Evolutionary conservation across 2,113 vertebrate species (phyloP).

Genomic region (Potamarius usumacintae): DNA sequence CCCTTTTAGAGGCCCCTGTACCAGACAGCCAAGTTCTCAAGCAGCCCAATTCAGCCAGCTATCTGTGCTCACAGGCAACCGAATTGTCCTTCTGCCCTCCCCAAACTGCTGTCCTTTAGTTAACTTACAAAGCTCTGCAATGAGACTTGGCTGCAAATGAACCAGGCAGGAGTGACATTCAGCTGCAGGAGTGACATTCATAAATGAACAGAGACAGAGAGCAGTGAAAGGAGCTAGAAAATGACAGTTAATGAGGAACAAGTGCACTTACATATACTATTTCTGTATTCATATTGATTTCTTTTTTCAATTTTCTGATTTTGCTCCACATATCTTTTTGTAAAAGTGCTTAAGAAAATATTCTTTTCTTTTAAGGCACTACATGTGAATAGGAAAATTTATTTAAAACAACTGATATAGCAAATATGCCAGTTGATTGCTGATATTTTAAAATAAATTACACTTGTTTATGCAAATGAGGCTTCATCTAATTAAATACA

Average conservation of each 20-base stretch:
- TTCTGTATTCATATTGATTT: not conserved
- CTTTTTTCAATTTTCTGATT: not conserved
- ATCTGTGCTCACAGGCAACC: constrained; percentile 44
- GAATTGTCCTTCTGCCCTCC: constrained; percentile 53
- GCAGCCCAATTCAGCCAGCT: constrained; percentile 57
- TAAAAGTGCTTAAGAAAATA: not conserved
- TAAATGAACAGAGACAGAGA: constrained; percentile 21
- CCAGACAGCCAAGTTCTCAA: constrained; percentile 67
- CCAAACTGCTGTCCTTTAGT: constrained; percentile 56
- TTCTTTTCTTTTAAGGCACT: not conserved
- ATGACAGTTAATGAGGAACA: not conserved
- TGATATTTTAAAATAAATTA: not conserved
- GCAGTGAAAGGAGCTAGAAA: constrained; percentile 1
- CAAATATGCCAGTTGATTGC: not conserved
- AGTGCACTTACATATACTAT: not conserved
- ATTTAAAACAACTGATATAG: not conserved
- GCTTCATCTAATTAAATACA: not conserved
- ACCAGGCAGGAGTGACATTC: constrained; percentile 20
- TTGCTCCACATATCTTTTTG: not conserved
- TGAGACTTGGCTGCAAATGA: constrained; percentile 41
- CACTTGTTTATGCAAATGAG: not conserved
- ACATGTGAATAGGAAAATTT: not conserved
- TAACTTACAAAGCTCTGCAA: constrained; percentile 51
- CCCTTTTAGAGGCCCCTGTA: constrained; percentile 62
- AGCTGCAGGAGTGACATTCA: constrained; percentile 12